Base-by-base conservation (phyloP, 2,113 vertebrate species). In the Peromyscus leucopus region DNA sequence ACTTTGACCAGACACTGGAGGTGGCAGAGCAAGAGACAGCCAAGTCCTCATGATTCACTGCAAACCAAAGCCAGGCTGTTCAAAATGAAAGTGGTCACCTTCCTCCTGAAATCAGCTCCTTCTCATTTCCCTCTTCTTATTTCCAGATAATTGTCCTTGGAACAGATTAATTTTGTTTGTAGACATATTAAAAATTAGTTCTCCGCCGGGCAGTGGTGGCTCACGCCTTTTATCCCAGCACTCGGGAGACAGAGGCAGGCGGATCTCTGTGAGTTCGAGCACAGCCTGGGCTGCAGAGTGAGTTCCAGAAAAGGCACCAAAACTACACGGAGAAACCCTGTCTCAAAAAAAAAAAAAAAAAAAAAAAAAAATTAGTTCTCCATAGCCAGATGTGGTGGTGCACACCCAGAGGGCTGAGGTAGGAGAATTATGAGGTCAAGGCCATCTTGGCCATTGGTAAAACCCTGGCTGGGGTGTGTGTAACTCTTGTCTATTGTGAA, bases 81-180 rank as follows among this genome's bases (percentile, higher is more conserved):
- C 82, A 96, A 85, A 96, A 76, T 59, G 86, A 96, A 92, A 95
- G 92, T 80, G 4, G 0, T 28, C 31, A 9, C 87, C 84, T 96
- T 95, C 92, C 89, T 78, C 69, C 75, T 7, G 22, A 90, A 87
- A 90, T 85, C 16, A 83, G 65, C 22, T 74, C 10, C 46, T 95
- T 71, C 67, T 95, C 48, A 46, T 88, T 97, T 97, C 96, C 91
- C 59, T 55, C 22, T 83, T 91, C 94, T 57, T 28, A 42, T 42
- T 84, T 84, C 24, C n/a, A 84, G 57, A 63, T 84, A 63, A 28
- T 28, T 61, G 7, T 28, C 57, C 57, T 63, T 63, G 13, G 24
- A 59, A 42, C 57, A 63, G 42, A 63, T 84, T 84, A 63, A 57
- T 89, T 91, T 57, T 63, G 13, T 65, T 51, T 67, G 26, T 76